phyloP scores from a whole-genome alignment of 2,888 invertebrate species.

The Epirrhoe tristata region DNA sequence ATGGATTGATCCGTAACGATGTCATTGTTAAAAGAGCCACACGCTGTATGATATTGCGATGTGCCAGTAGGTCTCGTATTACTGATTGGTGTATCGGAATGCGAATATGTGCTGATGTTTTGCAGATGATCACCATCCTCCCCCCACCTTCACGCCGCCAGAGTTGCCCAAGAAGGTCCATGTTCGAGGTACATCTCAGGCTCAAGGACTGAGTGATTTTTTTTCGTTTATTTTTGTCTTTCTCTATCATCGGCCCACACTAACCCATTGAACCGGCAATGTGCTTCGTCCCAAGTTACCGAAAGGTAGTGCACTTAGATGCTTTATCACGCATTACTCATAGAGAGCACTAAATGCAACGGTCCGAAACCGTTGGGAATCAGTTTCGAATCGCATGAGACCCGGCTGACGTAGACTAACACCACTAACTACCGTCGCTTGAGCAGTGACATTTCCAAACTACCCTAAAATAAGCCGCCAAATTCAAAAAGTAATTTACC shows the following conservation, averaged over 20 bases:
- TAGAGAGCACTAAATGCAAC: slow-evolving; percentile 72
- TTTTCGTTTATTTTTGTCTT: slow-evolving; percentile 57
- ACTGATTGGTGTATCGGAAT: slow-evolving; percentile 84
- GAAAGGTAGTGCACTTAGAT: slow-evolving; percentile 78
- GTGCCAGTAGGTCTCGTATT: slow-evolving; percentile 74
- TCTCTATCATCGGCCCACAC: slow-evolving; percentile 79
- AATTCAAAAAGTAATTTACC: slow-evolving; percentile 44
- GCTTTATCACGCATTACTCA: slow-evolving; percentile 82
- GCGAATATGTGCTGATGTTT: slow-evolving; percentile 90
- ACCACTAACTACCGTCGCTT: slow-evolving; percentile 60
- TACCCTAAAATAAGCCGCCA: slow-evolving; percentile 37
- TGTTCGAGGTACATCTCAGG: slow-evolving; percentile 93
- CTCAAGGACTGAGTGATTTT: slow-evolving; percentile 78
- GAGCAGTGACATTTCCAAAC: slow-evolving; percentile 50
- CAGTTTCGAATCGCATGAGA: slow-evolving; percentile 67
- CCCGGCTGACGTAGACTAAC: slow-evolving; percentile 67
- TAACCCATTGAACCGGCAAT: slow-evolving; percentile 72
- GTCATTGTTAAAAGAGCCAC: slow-evolving; percentile 57
- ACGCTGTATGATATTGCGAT: slow-evolving; percentile 70
- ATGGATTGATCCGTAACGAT: slow-evolving; percentile 42
- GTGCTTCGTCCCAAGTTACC: slow-evolving; percentile 76
- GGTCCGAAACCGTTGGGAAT: slow-evolving; percentile 53
- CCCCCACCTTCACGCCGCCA: slow-evolving; percentile 99
- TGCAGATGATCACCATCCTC: slow-evolving; percentile 99
- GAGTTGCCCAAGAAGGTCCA: slow-evolving; percentile 99